Evolutionary conservation across 2,113 vertebrate species (phyloP).

Genomic region (Phalacrocorax brasilianus): DNA sequence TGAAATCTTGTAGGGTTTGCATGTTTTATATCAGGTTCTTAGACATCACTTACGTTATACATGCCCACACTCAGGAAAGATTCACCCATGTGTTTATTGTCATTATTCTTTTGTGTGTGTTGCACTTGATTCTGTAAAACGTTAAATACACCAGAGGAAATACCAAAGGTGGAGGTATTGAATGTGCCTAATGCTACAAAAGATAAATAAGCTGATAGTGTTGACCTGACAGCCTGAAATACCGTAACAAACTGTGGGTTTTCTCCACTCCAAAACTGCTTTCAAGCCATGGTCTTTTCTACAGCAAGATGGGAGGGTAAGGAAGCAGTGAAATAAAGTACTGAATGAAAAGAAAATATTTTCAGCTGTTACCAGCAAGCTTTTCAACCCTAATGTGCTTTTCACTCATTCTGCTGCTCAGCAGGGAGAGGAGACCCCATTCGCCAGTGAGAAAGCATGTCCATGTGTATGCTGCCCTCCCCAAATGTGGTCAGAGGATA

Average conservation of each 20-base stretch:
- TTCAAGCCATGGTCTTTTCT: not conserved
- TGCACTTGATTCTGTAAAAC: conserved; percentile 7
- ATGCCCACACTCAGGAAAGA: not conserved
- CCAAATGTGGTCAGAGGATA: not conserved
- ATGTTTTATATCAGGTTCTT: not conserved
- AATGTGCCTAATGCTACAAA: not conserved
- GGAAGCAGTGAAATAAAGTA: not conserved
- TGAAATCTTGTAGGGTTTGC: not conserved
- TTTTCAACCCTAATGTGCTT: not conserved
- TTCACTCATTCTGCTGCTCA: not conserved
- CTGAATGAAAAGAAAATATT: not conserved
- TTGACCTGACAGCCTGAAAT: not conserved
- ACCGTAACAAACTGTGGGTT: not conserved
- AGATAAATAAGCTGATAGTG: not conserved
- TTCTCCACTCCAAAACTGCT: not conserved
- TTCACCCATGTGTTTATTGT: not conserved
- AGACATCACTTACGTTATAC: not conserved
- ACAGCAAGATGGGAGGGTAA: not conserved
- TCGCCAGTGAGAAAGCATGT: not conserved
- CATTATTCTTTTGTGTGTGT: not conserved
- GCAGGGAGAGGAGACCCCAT: not conserved
- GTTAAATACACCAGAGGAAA: not conserved
- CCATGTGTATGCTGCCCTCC: not conserved
- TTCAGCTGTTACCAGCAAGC: not conserved
- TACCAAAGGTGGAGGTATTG: not conserved